Evolutionary conservation across 2,888 invertebrate genomes (phyloP), one percentile per base, ranked within the genome.

Genomic region (Matsumyia berberina): DNA sequence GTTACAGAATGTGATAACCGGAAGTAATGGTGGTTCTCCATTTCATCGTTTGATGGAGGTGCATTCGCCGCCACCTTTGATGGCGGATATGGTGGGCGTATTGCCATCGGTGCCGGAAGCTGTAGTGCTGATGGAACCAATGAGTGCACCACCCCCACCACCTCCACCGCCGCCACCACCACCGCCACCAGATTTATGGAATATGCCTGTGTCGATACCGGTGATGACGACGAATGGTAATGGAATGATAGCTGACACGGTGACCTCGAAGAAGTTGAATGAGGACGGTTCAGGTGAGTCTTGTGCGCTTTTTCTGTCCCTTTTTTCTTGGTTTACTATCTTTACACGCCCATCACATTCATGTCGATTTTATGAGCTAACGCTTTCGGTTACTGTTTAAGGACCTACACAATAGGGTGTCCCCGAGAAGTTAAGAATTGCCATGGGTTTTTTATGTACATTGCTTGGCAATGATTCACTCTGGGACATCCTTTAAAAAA

Each of bases 111-210:
- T 85, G 7, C 80, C 58, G 1, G 86, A 78, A 35, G 79, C 66
- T 33, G 57, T 74, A 49, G 86, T 86, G 39, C 64, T 35, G 2
- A 64, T 39, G 55, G 83, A 74, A 62, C 76, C 64, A 42, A 78
- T 77, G 24, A 81, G 49, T 76, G 86, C 86, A 42, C 85, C 73
- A 78, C 86, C 86, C 31, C 87, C 87, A 35, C 87, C 87, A 57
- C 87, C 88, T 31, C 87, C 89, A 3, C 90, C 90, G 0, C 90
- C 89, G n/a, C 89, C 90, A n/a, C 90, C 90, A 31, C 89, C 90
- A 42, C 90, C 89, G 66, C 90, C 90, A 11, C 88, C 89, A 9
- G 88, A 89, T 67, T 89, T 89, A 87, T 89, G 88, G 89, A 86
- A 87, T 24, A 60, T 80, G 55, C 88, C 88, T 53, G 19, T 57